Evolutionary conservation across 2,888 invertebrate species (phyloP).

Genomic region (Dinocampus coccinellae): DNA sequence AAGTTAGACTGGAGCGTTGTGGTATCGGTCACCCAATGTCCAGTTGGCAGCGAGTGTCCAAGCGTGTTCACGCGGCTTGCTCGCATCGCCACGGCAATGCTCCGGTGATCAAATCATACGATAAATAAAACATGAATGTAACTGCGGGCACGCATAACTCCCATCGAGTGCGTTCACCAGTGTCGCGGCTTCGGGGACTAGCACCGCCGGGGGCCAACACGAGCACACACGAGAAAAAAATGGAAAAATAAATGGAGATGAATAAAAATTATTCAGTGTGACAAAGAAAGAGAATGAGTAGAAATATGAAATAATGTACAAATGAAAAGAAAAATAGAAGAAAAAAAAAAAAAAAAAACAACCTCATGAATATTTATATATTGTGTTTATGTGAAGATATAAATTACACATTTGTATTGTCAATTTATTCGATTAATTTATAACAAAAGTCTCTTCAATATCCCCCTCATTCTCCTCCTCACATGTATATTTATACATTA

Average conservation of each 20-base stretch:
- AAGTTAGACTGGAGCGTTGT: background rate
- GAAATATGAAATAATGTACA: background rate
- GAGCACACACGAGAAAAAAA: conserved; percentile 3
- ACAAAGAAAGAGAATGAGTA: conserved; percentile 17
- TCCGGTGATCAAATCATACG: conserved; percentile 11
- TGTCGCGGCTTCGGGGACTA: conserved; percentile 15
- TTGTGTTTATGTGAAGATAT: no score
- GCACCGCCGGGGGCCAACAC: conserved; percentile 14
- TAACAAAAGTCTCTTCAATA: conserved; percentile 13
- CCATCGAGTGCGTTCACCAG: conserved; percentile 8
- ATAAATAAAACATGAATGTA: conserved; percentile 21
- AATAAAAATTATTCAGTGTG: no score
- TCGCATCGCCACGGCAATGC: background rate
- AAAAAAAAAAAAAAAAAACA: conserved; percentile 14
- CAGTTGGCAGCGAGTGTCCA: background rate
- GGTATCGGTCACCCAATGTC: background rate
- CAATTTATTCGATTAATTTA: conserved; percentile 30
- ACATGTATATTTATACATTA: background rate
- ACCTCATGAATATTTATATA: no score
- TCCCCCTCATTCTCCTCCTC: background rate
- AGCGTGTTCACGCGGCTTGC: conserved; percentile 14
- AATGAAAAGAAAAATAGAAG: background rate
- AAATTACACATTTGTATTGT: conserved; percentile 1
- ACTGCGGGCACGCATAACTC: conserved; percentile 22
- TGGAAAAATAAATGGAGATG: background rate